Percentiles rank a stretch among this genome's conserved stretches.
Evolutionary conservation across 2,888 invertebrate species (phyloP).

Genomic region (Timandra comae): DNA sequence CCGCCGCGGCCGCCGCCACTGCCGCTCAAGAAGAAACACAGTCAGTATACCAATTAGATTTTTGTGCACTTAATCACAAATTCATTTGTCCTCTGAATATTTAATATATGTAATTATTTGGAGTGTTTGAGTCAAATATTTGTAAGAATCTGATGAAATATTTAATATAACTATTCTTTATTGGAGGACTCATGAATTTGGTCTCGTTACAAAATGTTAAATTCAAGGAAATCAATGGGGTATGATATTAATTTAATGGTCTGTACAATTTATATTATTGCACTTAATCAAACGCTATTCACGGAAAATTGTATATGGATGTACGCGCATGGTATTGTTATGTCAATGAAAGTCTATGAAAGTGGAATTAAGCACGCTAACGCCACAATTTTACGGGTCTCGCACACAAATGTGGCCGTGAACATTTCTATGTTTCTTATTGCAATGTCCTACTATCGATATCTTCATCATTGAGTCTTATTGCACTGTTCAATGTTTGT

Average conservation of each 20-base stretch:
- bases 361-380: conserved; percentile 15
- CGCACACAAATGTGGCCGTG: conserved; percentile 17
- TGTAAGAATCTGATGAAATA: too few species aligned
- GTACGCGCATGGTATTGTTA: conserved; percentile 19
- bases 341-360: conserved; percentile 20
- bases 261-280: background rate
- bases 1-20: conserved; percentile 91
- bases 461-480: conserved; percentile 8
- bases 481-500: conserved; percentile 9
- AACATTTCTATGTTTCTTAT: conserved; percentile 10
- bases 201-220: too few species aligned
- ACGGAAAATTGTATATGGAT: conserved; percentile 2
- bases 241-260: background rate
- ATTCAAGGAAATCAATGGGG: too few species aligned
- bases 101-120: too few species aligned
- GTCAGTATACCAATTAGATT: conserved; percentile 91
- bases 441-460: conserved; percentile 5
- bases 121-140: too few species aligned
- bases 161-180: too few species aligned
- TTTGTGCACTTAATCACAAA: too few species aligned
- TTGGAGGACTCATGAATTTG: too few species aligned
- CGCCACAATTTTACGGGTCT: conserved; percentile 18
- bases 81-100: too few species aligned
- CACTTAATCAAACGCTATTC: background rate
- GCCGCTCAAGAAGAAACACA: conserved; percentile 95